phyloP scores from a whole-genome alignment of 2,113 vertebrate species.

The Xiphias gladius region DNA sequence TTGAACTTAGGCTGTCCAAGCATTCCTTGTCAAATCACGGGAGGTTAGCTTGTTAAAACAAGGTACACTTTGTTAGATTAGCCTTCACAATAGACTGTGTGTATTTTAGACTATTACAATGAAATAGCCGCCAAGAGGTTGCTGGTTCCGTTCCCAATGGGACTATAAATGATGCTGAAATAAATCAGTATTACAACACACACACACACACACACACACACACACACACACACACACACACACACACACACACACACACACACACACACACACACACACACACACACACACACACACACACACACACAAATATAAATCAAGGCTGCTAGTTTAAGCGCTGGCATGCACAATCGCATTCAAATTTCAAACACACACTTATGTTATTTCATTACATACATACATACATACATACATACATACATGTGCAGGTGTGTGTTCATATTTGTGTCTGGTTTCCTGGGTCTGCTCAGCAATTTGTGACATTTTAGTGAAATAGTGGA shows the following conservation, averaged over 20 bases:
- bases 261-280: background rate
- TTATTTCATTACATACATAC: constrained; percentile 28
- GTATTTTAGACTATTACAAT: constrained; percentile 18
- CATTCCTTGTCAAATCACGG: background rate
- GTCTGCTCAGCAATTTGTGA: constrained; percentile 29
- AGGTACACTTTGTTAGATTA: constrained; percentile 29
- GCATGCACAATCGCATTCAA: background rate
- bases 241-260: constrained; percentile 11
- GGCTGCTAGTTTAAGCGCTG: constrained; percentile 6
- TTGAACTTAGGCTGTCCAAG: background rate
- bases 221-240: background rate
- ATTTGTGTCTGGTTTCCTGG: constrained; percentile 28
- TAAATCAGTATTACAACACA: constrained; percentile 58
- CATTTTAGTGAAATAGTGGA: constrained; percentile 50
- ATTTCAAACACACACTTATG: constrained; percentile 2
- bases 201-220: constrained; percentile 1
- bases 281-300: constrained; percentile 2
- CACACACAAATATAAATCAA: constrained; percentile 1
- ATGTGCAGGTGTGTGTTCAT: background rate
- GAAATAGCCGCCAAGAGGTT: constrained; percentile 52
- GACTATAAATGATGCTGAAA: constrained; percentile 56
- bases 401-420: constrained; percentile 12
- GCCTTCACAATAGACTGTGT: constrained; percentile 39
- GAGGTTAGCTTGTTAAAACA: constrained; percentile 45
- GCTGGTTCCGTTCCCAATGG: constrained; percentile 52